Evolutionary conservation across 2,888 invertebrate genomes (phyloP), one percentile per base, ranked within the genome.

Genomic region (Drosophila neoperkinsi): DNA sequence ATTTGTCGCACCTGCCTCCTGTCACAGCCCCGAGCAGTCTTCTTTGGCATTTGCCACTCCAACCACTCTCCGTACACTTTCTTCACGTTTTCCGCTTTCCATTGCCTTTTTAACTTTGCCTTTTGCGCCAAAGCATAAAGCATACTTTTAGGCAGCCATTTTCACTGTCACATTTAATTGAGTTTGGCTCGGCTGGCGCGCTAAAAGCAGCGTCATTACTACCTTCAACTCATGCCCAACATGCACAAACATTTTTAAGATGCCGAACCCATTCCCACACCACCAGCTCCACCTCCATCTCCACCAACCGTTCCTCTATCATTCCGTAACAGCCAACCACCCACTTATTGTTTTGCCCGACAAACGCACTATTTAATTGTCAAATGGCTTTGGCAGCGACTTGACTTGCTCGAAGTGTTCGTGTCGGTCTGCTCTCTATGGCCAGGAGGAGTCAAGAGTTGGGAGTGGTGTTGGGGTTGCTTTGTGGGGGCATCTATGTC

Each of bases 91-190:
- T 31, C 55, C 25, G 28, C 43, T 25, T 16, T 25, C 55, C 51
- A 28, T 10, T 21, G 38, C 25, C 30, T 18, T 25, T 34, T 10
- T 28, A 31, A 16, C 38, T 38, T 58, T 33, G 55, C 64, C 41
- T 51, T 51, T 53, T 52, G 55, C 52, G 41, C 16, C 41, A 57
- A 30, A 30, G 71, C 58, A 82, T 88, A 78, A 81, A 85, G 82
- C 82, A 89, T 88, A 90, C 88, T 88, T 85, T 90, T 81, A 85
- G 88, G 90, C 88, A 73, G 74, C 79, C 81, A 81, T 84, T 84
- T 84, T 74, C 85, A 80, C 85, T 90, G 88, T 89, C 90, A 89
- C 85, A 90, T 89, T 90, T 90, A 88, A 88, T 88, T 88, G 88
- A 88, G 88, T 88, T 88, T 90, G 85, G 68, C 75, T 66, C 67